Percentiles rank a stretch among this genome's conserved stretches.
Evolutionary conservation across 2,113 vertebrate genomes (phyloP).

Genomic region (Eulacestoma nigropectus): DNA sequence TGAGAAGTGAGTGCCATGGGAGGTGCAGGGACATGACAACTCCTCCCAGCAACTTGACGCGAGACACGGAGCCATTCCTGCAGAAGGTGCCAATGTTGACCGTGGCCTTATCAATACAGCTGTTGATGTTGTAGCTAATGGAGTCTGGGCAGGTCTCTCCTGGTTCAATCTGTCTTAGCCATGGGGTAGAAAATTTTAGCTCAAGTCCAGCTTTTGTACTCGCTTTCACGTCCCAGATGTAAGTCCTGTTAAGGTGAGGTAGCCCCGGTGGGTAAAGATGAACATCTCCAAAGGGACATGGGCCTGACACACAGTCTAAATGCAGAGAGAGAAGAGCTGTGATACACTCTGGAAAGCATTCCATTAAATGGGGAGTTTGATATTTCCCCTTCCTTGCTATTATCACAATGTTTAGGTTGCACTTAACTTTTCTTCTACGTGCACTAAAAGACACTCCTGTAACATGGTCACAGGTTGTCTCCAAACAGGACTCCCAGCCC

Average conservation of each 20-base stretch:
- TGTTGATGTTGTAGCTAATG: slow-evolving; percentile 73
- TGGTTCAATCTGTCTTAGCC: slow-evolving; percentile 79
- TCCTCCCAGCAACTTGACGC: slow-evolving; percentile 72
- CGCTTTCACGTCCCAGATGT: slow-evolving; percentile 80
- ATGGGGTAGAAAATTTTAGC: slow-evolving; percentile 75
- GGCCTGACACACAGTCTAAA: slow-evolving; percentile 79
- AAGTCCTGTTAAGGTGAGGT: slow-evolving; percentile 82
- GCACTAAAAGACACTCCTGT: neutral
- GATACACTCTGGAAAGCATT: neutral
- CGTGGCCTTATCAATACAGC: slow-evolving; percentile 22
- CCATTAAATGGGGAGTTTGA: neutral
- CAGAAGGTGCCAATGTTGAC: slow-evolving; percentile 85
- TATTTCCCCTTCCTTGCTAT: neutral
- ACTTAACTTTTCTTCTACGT: neutral
- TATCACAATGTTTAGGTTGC: neutral
- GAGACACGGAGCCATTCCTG: slow-evolving; percentile 78
- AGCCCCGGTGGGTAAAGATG: slow-evolving; percentile 64
- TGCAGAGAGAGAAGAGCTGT: neutral
- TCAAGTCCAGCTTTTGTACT: slow-evolving; percentile 68
- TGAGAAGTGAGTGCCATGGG: slow-evolving; percentile 69
- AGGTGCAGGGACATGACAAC: slow-evolving; percentile 74
- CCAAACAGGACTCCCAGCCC: neutral
- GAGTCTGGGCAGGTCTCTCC: slow-evolving; percentile 72
- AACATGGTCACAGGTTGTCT: neutral
- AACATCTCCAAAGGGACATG: slow-evolving; percentile 73